Conservation (phyloP, 1,140 invertebrate genomes). For the Brachionus plicatilis region DNA sequence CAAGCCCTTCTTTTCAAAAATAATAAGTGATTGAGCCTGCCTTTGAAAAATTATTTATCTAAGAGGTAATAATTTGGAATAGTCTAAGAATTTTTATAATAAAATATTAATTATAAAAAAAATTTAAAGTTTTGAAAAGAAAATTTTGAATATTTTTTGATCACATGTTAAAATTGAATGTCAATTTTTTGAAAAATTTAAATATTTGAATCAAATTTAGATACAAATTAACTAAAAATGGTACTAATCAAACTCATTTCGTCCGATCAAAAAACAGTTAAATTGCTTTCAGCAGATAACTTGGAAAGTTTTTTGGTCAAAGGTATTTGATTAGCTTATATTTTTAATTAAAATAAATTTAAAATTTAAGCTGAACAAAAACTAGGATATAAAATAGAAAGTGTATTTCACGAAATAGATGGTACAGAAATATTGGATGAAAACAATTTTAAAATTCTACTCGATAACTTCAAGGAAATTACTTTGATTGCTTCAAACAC, state of each 20-base stretch:
- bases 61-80: too few species aligned
- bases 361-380: background rate
- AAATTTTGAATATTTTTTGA: background rate
- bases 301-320: background rate
- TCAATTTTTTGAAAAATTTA: background rate
- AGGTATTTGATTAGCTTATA: background rate
- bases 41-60: background rate
- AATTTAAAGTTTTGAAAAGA: background rate
- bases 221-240: background rate
- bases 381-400: background rate
- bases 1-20: too few species aligned
- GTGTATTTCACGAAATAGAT: background rate
- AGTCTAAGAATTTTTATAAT: background rate
- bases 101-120: background rate
- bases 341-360: background rate
- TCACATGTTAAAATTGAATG: background rate
- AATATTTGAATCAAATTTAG: background rate
- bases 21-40: too few species aligned
- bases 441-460: background rate
- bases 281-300: background rate
- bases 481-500: background rate
- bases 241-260: background rate
- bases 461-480: background rate
- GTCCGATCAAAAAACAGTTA: background rate
- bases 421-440: background rate